phyloP scores from a whole-genome alignment of 2,797 vertebrate genomes.

The Anguilla obscura region DNA sequence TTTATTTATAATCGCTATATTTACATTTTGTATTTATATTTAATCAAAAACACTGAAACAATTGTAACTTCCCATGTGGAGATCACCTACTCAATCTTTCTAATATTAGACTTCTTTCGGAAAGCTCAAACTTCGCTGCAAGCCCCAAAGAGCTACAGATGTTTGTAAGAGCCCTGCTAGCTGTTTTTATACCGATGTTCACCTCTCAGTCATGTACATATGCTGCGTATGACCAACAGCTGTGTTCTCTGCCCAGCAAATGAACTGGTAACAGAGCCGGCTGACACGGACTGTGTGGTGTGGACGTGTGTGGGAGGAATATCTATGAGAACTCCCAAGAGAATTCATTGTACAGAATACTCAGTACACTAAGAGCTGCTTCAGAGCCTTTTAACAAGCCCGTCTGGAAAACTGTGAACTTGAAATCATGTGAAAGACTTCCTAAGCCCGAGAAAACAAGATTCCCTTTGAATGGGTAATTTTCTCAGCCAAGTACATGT shows the following conservation, averaged over 20 bases:
- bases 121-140: neutral
- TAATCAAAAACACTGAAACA: neutral
- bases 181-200: neutral
- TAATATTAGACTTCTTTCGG: neutral
- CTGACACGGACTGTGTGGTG: neutral
- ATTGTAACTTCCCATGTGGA: neutral
- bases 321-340: neutral
- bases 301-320: constrained; percentile 12
- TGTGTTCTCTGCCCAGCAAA: neutral
- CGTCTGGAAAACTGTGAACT: neutral
- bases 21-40: neutral
- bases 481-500: neutral
- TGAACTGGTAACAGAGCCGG: neutral
- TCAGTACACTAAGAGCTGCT: neutral
- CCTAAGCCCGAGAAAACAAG: neutral
- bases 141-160: neutral
- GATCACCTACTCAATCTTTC: neutral
- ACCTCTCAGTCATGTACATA: neutral
- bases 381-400: neutral
- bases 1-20: neutral
- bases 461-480: neutral
- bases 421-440: constrained; percentile 3
- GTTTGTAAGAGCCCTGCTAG: neutral
- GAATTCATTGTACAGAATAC: constrained; percentile 17
- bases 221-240: neutral